Evolutionary conservation across 37 sponge, comb jelly and placozoan genomes (phyloP), one percentile per base, ranked within the genome.

Genomic region (Halisarca cf. caerulea): DNA sequence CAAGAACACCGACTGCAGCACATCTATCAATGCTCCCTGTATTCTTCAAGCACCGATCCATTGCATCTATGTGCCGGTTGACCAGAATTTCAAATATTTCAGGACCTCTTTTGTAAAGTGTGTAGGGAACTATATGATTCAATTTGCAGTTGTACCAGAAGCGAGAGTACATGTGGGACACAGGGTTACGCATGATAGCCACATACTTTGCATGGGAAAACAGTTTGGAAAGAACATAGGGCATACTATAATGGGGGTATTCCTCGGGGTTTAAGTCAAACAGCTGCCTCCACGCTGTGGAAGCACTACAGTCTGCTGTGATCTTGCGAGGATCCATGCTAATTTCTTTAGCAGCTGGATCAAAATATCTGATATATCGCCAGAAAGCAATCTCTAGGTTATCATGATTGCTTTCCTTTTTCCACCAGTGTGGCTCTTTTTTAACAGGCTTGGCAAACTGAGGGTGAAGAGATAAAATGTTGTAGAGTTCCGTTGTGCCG

Each of bases 371-470:
- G n/a, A 80, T 36, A 47, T 89, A 89, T 17, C 45, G 42, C 18
- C 21, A 1, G 24, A 40, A 74, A 2, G 17, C n/a, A 2, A 21
- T 40, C 5, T 74, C 15, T 15, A 40, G 42, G 24, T 39, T 39
- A 68, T 28, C 11, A 11, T 14, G 6, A 23, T 62, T 23, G 6
- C 15, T 62, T 23, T 6, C 5, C 6, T 71, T 71, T 34, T 69
- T 82, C 88, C 88, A 88, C 83, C 83, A 88, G 41, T 88, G 88
- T 3, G 66, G 85, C 55, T 84, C 85, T 30, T 84, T 89, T 0
- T 28, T 30, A 2, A 0, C 6, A 1, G 89, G 89, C 0, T 23
- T 25, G 7, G 59, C 71, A n/a, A 83, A 44, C 38, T 55, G 23
- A 0, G 73, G 58, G 39, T 83, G 84, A 28, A 42, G 32, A 38